Evolutionary conservation across 2,113 vertebrate species (phyloP).

Genomic region (Anolis carolinensis): DNA sequence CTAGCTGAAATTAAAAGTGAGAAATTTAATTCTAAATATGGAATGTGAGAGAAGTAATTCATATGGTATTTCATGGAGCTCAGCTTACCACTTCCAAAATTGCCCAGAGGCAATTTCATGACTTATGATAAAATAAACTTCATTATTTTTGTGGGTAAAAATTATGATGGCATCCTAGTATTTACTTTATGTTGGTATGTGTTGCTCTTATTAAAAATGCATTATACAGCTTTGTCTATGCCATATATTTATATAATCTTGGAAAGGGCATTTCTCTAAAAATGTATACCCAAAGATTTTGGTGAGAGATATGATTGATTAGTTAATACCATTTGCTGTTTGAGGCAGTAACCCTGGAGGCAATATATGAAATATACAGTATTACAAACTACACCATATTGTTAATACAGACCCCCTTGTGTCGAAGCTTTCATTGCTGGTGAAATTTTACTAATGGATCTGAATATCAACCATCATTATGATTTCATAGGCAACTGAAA

Average conservation of each 20-base stretch:
- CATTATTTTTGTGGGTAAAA: neutral
- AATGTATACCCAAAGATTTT: slow-evolving; percentile 26
- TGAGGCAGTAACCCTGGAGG: neutral
- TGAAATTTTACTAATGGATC: slow-evolving; percentile 47
- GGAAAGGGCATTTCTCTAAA: slow-evolving; percentile 20
- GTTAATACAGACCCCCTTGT: slow-evolving; percentile 19
- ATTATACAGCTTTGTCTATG: slow-evolving; percentile 33
- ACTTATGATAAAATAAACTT: neutral
- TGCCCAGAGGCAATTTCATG: neutral
- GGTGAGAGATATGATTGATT: slow-evolving; percentile 42
- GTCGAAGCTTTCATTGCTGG: slow-evolving; percentile 12
- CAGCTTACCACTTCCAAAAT: neutral
- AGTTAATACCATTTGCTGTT: slow-evolving; percentile 37
- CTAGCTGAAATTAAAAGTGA: neutral
- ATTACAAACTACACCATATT: slow-evolving; percentile 52
- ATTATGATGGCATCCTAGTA: neutral
- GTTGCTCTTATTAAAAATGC: slow-evolving; percentile 7
- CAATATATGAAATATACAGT: neutral
- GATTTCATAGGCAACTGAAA: slow-evolving; percentile 39
- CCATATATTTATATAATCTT: slow-evolving; percentile 16
- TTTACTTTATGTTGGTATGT: neutral
- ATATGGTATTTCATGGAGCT: neutral
- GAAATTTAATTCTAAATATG: neutral
- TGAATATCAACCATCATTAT: slow-evolving; percentile 29
- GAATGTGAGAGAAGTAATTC: neutral